A percentile compares a stretch with the other conserved stretches of the same genome.
These are phyloP conservation scores for Cyrtorhinus lividipennis DNA, from an alignment of 1,140 invertebrate species.

Conservation along the genomic window DNA sequence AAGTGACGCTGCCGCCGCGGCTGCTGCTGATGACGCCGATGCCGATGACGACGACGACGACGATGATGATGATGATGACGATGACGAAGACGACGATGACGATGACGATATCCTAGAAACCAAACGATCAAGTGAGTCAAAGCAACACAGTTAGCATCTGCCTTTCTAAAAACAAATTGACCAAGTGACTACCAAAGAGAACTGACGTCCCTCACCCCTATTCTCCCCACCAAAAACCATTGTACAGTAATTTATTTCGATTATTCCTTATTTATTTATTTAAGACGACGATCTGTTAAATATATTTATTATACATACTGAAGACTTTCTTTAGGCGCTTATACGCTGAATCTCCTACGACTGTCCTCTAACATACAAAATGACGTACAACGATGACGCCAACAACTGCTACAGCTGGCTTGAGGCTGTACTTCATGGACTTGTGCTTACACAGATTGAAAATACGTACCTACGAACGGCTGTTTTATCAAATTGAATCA, in stretches of 20 bases:
- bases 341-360: constrained; percentile 1
- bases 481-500: no score
- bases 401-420: no score
- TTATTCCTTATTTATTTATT: constrained; percentile 22
- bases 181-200: constrained; percentile 11
- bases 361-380: no score
- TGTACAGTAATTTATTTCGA: constrained; percentile 17
- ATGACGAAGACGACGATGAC: constrained; percentile 44
- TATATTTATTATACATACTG: constrained; percentile 3
- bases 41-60: constrained; percentile 57
- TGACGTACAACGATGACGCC: no score
- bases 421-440: no score
- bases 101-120: constrained; percentile 49
- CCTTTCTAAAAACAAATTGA: not conserved
- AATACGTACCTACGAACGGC: no score
- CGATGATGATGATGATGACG: constrained; percentile 56
- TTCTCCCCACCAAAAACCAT: constrained; percentile 1
- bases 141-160: constrained; percentile 5
- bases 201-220: not conserved
- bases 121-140: constrained; percentile 59
- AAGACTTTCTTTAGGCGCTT: no score
- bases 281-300: constrained; percentile 12
- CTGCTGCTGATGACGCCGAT: constrained; percentile 38
- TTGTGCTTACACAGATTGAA: no score
- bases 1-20: constrained; percentile 31